Conservation (phyloP, 2,888 invertebrate species). For the Ellobium chinense region DNA sequence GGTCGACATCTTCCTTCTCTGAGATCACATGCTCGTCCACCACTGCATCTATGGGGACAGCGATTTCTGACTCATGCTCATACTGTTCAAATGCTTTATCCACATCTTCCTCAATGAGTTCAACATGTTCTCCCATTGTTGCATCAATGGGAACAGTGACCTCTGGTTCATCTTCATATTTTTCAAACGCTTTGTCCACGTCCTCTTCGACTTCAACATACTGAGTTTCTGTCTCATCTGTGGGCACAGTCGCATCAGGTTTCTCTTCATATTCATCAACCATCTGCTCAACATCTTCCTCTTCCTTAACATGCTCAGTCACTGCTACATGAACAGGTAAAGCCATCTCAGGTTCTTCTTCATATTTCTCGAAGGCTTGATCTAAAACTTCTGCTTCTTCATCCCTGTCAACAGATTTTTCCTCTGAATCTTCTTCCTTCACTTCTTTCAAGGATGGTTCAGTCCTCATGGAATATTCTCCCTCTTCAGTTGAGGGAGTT, state of each 20-base stretch:
- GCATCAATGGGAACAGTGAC: constrained; percentile 35
- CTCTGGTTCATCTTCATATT: constrained; percentile 32
- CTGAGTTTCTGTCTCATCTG: too few species aligned
- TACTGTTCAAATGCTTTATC: neutral
- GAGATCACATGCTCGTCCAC: constrained; percentile 27
- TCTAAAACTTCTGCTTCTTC: constrained; percentile 31
- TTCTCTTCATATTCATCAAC: neutral
- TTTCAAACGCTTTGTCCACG: constrained; percentile 32
- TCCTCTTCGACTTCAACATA: too few species aligned
- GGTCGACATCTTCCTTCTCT: constrained; percentile 25
- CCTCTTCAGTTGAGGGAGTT: constrained; percentile 8
- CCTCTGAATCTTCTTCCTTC: constrained; percentile 40
- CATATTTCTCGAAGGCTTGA: constrained; percentile 41
- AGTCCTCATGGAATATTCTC: constrained; percentile 8
- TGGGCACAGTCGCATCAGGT: too few species aligned
- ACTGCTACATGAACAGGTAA: constrained; percentile 33
- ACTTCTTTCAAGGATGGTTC: constrained; percentile 16
- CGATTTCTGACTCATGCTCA: constrained; percentile 8
- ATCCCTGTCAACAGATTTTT: constrained; percentile 35
- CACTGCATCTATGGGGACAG: neutral
- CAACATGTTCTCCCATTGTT: constrained; percentile 24
- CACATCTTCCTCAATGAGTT: constrained; percentile 9
- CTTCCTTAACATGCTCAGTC: constrained; percentile 34
- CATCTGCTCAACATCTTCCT: constrained; percentile 5
- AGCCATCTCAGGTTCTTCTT: constrained; percentile 41